Evolutionary conservation across 2,113 vertebrate genomes (phyloP).

Genomic region (Hystrix cristata): DNA sequence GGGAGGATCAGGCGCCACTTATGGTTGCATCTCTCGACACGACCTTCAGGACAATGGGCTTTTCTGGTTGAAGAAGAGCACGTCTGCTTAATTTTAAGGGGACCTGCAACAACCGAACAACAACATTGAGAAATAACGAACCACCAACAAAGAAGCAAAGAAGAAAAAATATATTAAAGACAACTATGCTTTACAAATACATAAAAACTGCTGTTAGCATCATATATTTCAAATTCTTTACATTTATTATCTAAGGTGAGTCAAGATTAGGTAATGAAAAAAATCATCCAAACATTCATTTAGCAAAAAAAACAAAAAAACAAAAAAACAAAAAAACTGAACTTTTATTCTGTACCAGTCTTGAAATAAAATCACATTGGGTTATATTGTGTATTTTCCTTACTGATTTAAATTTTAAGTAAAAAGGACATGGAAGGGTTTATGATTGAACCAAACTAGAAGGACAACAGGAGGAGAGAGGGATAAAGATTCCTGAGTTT

Average conservation of each 20-base stretch:
- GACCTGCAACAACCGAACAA: not conserved
- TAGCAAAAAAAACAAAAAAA: not conserved
- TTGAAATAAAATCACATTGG: not conserved
- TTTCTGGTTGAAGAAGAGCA: constrained; percentile 22
- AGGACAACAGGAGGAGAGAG: not conserved
- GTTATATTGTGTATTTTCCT: not conserved
- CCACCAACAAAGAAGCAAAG: constrained; percentile 29
- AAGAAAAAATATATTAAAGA: not conserved
- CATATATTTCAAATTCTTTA: not conserved
- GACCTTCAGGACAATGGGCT: constrained; percentile 70
- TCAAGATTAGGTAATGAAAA: not conserved
- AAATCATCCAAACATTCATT: not conserved
- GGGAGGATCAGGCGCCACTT: not conserved
- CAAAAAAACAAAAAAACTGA: not conserved
- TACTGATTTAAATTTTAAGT: not conserved
- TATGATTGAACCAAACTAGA: not conserved
- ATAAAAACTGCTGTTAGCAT: constrained; percentile 25
- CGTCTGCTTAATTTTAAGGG: constrained; percentile 69
- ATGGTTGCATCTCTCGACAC: not conserved
- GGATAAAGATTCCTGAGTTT: not conserved
- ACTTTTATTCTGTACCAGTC: not conserved
- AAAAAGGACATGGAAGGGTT: not conserved
- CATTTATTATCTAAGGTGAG: not conserved
- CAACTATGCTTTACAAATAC: not conserved
- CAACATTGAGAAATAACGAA: constrained; percentile 40